Evolutionary conservation across 2,888 invertebrate species (phyloP), one percentile per base, ranked within the genome.

Genomic region (Nomada flava): DNA sequence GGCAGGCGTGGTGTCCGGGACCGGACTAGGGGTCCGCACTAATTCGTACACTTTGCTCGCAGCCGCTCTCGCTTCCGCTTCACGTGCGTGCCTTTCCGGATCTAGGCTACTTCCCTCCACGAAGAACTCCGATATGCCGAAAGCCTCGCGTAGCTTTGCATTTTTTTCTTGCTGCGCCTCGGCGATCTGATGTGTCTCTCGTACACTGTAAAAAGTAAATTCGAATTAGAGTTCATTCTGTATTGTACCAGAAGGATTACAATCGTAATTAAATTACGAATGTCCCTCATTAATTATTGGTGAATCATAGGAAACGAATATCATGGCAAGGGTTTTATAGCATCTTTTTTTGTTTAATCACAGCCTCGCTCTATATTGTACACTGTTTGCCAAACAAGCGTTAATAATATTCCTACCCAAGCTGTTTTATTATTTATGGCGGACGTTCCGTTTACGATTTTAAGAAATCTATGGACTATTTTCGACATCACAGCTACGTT

Each of bases 81-180:
- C 95, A 91, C 95, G 95, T 11, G 95, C 95, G 90, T 95, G 95
- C 64, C 97, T 95, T 94, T 97, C 97, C 3, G 97, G 96, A 94
- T 98, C 98, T 93, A 98, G 96, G 92, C 98, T 98, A 92, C 97
- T 97, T 85, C 99, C 99, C 94, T 98, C 98, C 75, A 98, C 97
- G 94, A 98, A 99, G 91, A 96, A 97, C 90, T 98, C 97, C 44
- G 98, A 97, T 89, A 99, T 98, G 76, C 99, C 98, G 94, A 99
- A 99, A 7, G 99, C 99, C 93, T 98, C 98, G 73, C 98, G 96
- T 82, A 99, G 95, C 76, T 97, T 96, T 2, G 98, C 98, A 95
- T 99, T 99, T 94, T 99, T 99, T 94, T 98, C 98, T 92, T 98
- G 97, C 93, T 98, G 98, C 36, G 99, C 98, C 94, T 98, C 98